These are phyloP conservation scores for Myiotriccus ornatus DNA, from an alignment of 2,797 vertebrate genomes.

Conservation along the genomic window DNA sequence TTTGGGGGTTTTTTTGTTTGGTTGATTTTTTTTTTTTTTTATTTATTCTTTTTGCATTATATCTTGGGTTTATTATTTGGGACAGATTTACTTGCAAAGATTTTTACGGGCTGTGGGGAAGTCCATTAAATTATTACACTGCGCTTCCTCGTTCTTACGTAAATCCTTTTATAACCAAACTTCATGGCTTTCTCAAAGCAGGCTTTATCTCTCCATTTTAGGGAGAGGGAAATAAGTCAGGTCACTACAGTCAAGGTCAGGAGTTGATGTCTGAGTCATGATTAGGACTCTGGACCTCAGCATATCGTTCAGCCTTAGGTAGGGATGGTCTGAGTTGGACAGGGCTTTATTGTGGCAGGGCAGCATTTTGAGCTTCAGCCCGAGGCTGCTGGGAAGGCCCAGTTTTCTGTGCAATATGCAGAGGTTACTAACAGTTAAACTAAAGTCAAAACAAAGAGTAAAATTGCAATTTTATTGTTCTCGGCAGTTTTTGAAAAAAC, in stretches of 20 bases:
- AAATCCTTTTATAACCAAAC: background rate
- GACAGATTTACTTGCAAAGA: background rate
- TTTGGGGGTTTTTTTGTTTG: too few relatives aligned
- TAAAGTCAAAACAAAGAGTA: background rate
- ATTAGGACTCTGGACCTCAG: background rate
- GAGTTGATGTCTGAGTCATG: background rate
- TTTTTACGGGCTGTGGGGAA: background rate
- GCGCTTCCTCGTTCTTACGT: background rate
- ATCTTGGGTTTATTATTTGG: background rate
- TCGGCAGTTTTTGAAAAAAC: background rate
- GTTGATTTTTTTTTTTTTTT: background rate
- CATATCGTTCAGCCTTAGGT: rapidly evolving
- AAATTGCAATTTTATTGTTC: background rate
- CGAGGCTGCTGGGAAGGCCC: background rate
- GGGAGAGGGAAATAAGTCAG: background rate
- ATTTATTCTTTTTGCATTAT: background rate
- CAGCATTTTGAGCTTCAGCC: background rate
- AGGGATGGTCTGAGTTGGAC: background rate
- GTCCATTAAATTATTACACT: background rate
- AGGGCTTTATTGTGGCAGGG: rapidly evolving
- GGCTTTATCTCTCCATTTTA: background rate
- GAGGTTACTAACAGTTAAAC: background rate
- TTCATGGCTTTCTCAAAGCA: background rate
- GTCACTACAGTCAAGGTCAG: background rate
- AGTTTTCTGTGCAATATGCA: background rate